Conservation (phyloP, 2,888 invertebrate species). For the Vesta saturnalis region DNA sequence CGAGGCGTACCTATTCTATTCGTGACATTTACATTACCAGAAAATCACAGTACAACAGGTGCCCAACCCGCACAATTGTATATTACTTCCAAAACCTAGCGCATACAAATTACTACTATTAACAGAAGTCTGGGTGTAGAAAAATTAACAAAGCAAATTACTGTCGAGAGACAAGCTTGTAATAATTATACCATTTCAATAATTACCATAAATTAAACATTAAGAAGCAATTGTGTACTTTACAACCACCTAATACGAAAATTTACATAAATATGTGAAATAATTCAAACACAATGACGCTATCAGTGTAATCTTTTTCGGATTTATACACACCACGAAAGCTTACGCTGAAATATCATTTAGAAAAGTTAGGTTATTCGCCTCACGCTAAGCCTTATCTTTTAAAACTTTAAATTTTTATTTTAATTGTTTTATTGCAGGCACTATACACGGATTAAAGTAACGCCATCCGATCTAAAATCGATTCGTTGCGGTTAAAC, state of each 20-base stretch:
- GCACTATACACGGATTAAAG: no score
- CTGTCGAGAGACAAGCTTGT: background rate
- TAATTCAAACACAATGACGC: background rate
- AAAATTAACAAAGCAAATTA: background rate
- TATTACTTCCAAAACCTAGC: background rate
- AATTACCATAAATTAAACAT: background rate
- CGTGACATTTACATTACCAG: conserved; percentile 1
- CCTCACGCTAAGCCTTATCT: background rate
- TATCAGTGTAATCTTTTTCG: background rate
- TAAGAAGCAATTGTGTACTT: background rate
- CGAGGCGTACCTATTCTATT: background rate
- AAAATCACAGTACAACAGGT: background rate
- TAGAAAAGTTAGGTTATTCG: background rate
- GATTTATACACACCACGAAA: background rate
- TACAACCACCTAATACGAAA: background rate
- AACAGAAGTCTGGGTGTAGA: background rate
- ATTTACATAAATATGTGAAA: conserved; percentile 7
- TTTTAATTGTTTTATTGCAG: no score
- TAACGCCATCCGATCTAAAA: no score
- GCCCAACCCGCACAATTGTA: background rate
- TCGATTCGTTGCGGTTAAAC: no score
- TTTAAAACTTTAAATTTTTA: no score
- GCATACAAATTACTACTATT: background rate
- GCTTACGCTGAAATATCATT: background rate
- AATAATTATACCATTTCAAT: background rate